These are phyloP conservation scores for Percopsis transmontana DNA, from an alignment of 2,113 vertebrate species.

Conservation along the genomic window DNA sequence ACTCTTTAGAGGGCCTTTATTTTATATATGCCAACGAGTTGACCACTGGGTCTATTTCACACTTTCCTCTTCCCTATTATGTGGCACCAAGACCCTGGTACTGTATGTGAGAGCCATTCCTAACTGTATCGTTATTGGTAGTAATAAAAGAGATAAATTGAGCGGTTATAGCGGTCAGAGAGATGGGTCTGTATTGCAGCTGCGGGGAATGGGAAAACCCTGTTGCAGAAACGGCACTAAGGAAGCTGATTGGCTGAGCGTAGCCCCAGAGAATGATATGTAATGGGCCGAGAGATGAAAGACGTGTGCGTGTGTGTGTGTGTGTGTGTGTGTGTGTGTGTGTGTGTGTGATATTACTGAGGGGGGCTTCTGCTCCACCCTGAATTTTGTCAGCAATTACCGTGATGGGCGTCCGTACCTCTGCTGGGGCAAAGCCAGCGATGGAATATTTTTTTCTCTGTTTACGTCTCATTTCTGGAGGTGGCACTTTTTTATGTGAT, in stretches of 20 bases:
- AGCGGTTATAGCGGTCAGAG: constrained; percentile 26
- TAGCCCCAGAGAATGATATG: constrained; percentile 40
- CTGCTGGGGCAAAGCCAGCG: constrained; percentile 25
- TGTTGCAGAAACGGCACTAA: constrained; percentile 14
- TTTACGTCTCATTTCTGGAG: constrained; percentile 29
- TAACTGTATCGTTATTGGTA: constrained; percentile 6
- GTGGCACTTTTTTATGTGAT: constrained; percentile 13
- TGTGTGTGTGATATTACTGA: neutral
- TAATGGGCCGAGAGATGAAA: constrained; percentile 53
- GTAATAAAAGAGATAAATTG: constrained; percentile 20
- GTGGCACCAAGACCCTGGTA: constrained; percentile 1
- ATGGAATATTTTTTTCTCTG: constrained; percentile 38
- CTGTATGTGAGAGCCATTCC: constrained; percentile 12
- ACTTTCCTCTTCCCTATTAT: neutral
- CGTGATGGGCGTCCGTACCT: constrained; percentile 31
- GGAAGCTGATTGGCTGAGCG: constrained; percentile 21
- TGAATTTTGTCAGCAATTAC: constrained; percentile 61
- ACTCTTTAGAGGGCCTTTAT: constrained; percentile 21
- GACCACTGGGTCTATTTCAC: constrained; percentile 4
- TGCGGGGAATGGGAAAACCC: constrained; percentile 14
- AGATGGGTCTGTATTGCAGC: constrained; percentile 13
- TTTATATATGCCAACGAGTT: constrained; percentile 2
- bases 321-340: constrained; percentile 24
- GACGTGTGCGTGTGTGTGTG: constrained; percentile 26
- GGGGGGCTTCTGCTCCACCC: constrained; percentile 17